Conservation (phyloP, 2,797 vertebrate species). For the Gallirallus australis region DNA sequence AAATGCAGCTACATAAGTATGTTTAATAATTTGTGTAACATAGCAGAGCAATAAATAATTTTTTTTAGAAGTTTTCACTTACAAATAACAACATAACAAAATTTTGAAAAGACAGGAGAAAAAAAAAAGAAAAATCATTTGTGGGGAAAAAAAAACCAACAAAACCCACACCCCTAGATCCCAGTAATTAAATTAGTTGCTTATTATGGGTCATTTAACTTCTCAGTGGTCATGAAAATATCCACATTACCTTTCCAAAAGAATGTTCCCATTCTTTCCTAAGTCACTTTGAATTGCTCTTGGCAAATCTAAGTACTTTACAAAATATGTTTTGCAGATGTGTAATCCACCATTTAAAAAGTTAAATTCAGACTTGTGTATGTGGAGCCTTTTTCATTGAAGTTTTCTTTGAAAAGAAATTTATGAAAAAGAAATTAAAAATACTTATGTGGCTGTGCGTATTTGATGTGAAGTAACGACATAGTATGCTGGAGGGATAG, state of each 20-base stretch:
- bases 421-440: not conserved
- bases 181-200: slow-evolving; percentile 20
- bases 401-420: not conserved
- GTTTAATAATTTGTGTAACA: not conserved
- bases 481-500: not conserved
- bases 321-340: slow-evolving; percentile 88
- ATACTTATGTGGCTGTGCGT: not conserved
- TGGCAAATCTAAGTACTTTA: slow-evolving; percentile 63
- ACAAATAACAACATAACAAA: not conserved
- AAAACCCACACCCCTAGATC: not conserved
- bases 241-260: slow-evolving; percentile 63
- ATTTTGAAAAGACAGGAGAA: not conserved
- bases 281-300: slow-evolving; percentile 74
- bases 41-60: not conserved
- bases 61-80: not conserved
- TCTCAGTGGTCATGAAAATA: slow-evolving; percentile 56
- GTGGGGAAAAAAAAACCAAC: too few species aligned
- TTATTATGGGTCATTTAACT: slow-evolving; percentile 64
- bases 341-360: slow-evolving; percentile 71
- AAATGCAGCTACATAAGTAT: not conserved
- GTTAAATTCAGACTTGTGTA: slow-evolving; percentile 64
- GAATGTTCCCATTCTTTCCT: slow-evolving; percentile 72
- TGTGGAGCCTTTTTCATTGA: not conserved
- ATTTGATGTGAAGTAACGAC: not conserved
- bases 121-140: accelerated